Base-by-base conservation (phyloP, 2,113 vertebrate species). In the Percina caprodes region DNA sequence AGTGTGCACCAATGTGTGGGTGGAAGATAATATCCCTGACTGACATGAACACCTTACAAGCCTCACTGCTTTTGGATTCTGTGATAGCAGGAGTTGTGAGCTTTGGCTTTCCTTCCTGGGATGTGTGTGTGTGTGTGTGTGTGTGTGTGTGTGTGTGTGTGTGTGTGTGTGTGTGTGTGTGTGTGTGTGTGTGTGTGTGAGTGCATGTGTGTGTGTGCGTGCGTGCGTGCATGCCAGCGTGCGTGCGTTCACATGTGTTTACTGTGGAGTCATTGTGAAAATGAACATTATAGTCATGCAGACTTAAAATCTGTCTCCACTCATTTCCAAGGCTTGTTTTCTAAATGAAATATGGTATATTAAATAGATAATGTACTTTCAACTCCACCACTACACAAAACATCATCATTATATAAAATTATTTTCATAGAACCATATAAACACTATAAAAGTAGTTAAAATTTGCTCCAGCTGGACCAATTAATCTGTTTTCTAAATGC, bases 1-100 rank as follows among this genome's bases (percentile, higher is more conserved):
- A 51, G 15, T 80, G 77, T 67, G n/a, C 26, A 48, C 5, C 3
- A 11, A 24, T 74, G 75, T 66, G 79, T 81, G 82, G 72, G 79
- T 75, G 79, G 77, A 75, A 56, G 56, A 77, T 56, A 26, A 39
- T 45, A 56, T 74, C 60, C 9, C 1, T 42, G 69, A 74, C 3
- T 81, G 46, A 76, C 26, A 54, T 54, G n/a, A 72, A n/a, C 21
- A 67, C 73, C 19, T 42, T 21, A 54, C 3, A 30, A 23, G 12
- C 16, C 9, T 63, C 7, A 8, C 9, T 65, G 30, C 42, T 79
- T 24, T 35, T 15, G n/a, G 8, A 23, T 82, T 80, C 23, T 52
- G 39, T 24, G 26, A 45, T 52, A 23, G 16, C 13, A 42, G 1
- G 11, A 73, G 24, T 19, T 23, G 15, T 18, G 33, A 70, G 9